Percentiles rank a stretch among this genome's conserved stretches.
phyloP scores from a whole-genome alignment of 2,113 vertebrate genomes.

The Siniperca chuatsi region DNA sequence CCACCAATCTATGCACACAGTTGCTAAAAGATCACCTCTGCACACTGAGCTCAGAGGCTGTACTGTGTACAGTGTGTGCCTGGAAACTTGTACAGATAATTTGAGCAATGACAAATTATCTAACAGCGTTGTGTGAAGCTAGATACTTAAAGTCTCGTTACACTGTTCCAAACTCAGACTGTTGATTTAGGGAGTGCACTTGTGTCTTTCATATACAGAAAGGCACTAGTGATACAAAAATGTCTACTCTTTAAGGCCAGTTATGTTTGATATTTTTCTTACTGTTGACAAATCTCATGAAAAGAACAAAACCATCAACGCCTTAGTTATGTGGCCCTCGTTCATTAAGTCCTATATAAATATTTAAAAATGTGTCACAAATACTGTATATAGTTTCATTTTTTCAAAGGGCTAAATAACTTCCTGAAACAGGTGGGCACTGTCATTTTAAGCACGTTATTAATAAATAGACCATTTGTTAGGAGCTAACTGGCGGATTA shows the following conservation, averaged over 20 bases:
- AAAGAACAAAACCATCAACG: constrained; percentile 13
- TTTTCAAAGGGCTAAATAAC: background rate
- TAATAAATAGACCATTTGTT: background rate
- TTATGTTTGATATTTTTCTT: constrained; percentile 17
- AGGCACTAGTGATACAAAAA: constrained; percentile 18
- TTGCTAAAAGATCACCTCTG: constrained; percentile 34
- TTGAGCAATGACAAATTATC: constrained; percentile 69
- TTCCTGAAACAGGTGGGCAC: background rate
- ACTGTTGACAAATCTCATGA: constrained; percentile 4
- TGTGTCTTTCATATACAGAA: constrained; percentile 22
- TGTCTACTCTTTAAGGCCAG: constrained; percentile 21
- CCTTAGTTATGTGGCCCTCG: background rate
- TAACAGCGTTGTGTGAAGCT: constrained; percentile 31
- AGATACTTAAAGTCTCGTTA: constrained; percentile 24
- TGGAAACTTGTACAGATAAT: constrained; percentile 59
- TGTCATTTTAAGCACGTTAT: background rate
- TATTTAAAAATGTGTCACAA: background rate
- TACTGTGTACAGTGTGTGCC: constrained; percentile 33
- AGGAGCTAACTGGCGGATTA: background rate
- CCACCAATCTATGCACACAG: constrained; percentile 13
- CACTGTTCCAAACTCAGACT: constrained; percentile 9
- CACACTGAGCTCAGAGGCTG: constrained; percentile 23
- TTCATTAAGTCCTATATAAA: background rate
- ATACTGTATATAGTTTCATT: background rate
- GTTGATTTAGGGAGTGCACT: constrained; percentile 1